Percentiles rank a stretch among this genome's conserved stretches.
phyloP scores from a whole-genome alignment of 1,140 invertebrate genomes.

The Aphidius gifuensis region DNA sequence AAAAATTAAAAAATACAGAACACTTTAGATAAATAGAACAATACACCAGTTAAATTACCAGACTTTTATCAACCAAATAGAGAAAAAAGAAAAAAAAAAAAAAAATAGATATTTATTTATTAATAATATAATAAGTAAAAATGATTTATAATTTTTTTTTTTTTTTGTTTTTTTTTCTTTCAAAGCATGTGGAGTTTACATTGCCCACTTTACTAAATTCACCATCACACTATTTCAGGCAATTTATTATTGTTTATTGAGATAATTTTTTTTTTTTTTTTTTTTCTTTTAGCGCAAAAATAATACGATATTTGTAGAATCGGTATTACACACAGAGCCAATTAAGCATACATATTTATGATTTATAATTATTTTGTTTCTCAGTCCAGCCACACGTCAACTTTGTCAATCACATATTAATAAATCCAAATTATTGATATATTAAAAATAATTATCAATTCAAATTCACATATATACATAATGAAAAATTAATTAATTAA shows the following conservation, averaged over 20 bases:
- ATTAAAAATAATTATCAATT: background rate
- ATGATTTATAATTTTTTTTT: no score
- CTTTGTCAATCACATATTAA: slow-evolving; percentile 34
- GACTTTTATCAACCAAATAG: no score
- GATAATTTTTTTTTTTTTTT: background rate
- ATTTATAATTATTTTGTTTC: slow-evolving; percentile 46
- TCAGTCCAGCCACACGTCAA: slow-evolving; percentile 56
- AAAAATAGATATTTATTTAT: no score
- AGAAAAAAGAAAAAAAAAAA: no score
- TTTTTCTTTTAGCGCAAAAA: slow-evolving; percentile 10
- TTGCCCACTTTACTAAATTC: background rate
- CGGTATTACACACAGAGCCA: slow-evolving; percentile 49
- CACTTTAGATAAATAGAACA: no score
- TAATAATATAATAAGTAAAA: no score
- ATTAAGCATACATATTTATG: slow-evolving; percentile 45
- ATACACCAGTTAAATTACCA: no score
- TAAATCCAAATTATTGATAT: background rate
- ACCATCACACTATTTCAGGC: background rate
- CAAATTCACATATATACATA: background rate
- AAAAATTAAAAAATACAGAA: no score
- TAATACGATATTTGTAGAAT: slow-evolving; percentile 31
- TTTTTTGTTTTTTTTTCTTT: background rate
- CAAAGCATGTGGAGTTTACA: slow-evolving; percentile 14
- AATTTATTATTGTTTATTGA: slow-evolving; percentile 2
- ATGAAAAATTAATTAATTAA: background rate